Conservation (phyloP, 2,113 vertebrate species). For the Alouatta palliata region DNA sequence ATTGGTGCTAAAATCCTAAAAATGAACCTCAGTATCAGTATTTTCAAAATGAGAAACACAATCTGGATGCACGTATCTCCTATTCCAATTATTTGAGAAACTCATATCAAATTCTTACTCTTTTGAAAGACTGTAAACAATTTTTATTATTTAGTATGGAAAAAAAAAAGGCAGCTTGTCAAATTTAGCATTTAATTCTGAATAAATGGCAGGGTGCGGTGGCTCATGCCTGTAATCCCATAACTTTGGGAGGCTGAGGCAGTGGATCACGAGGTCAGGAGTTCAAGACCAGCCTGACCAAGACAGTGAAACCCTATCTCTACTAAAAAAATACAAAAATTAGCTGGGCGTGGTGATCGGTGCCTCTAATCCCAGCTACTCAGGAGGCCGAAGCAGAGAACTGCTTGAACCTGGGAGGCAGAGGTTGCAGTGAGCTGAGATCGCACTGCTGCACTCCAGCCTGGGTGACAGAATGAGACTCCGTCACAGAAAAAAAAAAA, state of each 20-base stretch:
- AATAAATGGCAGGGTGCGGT: background rate
- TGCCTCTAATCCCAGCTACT: background rate
- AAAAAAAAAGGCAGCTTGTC: conserved; percentile 54
- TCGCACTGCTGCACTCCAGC: background rate
- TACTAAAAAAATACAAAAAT: background rate
- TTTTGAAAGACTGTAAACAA: conserved; percentile 52
- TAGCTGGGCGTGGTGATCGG: background rate
- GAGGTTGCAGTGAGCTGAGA: background rate
- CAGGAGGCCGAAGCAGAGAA: background rate
- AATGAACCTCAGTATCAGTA: background rate
- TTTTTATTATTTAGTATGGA: conserved; percentile 57
- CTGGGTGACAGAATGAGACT: background rate
- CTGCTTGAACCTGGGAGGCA: background rate
- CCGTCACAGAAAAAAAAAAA: too few relatives aligned
- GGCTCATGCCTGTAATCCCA: background rate
- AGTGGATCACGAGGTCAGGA: background rate
- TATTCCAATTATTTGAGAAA: conserved; percentile 62
- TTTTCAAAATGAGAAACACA: conserved; percentile 59
- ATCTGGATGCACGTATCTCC: conserved; percentile 27
- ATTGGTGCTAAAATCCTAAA: background rate
- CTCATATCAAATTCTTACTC: conserved; percentile 64
- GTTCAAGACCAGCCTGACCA: background rate
- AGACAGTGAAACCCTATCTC: background rate
- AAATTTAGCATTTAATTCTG: conserved; percentile 48
- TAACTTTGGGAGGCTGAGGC: background rate